These are phyloP conservation scores for Tor tambroides DNA, from an alignment of 2,113 vertebrate genomes.

Conservation along the genomic window DNA sequence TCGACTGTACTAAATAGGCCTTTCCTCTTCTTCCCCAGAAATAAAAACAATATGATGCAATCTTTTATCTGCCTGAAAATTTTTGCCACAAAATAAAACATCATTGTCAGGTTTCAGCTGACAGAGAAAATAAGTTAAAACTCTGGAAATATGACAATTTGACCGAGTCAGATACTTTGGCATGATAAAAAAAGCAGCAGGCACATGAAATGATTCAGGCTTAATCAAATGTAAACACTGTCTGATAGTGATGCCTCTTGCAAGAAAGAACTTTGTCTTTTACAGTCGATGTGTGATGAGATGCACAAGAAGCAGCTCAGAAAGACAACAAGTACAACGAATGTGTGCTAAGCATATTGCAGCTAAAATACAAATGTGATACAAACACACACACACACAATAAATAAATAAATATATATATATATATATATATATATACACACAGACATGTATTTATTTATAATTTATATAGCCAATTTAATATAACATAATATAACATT, in stretches of 20 bases:
- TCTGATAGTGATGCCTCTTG: neutral
- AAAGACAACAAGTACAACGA: neutral
- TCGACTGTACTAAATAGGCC: neutral
- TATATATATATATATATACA: too few species aligned
- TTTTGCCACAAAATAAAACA: neutral
- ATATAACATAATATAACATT: too few species aligned
- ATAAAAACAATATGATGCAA: neutral
- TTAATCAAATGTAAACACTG: neutral
- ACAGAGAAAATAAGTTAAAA: neutral
- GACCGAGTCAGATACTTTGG: neutral
- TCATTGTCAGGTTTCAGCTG: neutral
- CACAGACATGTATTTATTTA: too few species aligned
- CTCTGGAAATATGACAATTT: neutral
- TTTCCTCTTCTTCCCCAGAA: neutral
- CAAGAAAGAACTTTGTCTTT: neutral
- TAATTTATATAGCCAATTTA: too few species aligned
- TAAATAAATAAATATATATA: too few species aligned
- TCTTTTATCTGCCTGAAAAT: neutral
- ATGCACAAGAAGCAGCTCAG: neutral
- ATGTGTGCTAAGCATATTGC: neutral
- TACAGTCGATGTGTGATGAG: neutral
- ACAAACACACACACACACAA: too few species aligned
- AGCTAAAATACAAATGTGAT: neutral
- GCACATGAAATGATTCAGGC: neutral
- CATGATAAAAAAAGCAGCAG: neutral